Conservation (phyloP, 2,888 invertebrate genomes). For the Lymantria monacha region DNA sequence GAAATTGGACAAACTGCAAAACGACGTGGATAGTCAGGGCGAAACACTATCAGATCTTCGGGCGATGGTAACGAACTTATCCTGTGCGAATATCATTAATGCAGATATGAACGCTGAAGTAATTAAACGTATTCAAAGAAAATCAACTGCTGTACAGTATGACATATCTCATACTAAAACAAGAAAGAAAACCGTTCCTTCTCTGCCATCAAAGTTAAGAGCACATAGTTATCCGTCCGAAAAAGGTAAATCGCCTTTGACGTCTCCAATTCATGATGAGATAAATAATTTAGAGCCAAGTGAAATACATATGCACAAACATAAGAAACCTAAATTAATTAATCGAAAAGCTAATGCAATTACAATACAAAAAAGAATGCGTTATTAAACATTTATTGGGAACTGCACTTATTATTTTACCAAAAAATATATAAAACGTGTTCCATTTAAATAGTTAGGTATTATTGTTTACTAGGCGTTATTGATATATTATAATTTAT, state of each 20-base stretch:
- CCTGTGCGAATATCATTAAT: slow-evolving; percentile 33
- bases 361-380: no score
- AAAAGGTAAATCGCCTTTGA: slow-evolving; percentile 12
- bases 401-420: no score
- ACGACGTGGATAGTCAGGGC: slow-evolving; percentile 55
- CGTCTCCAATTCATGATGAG: slow-evolving; percentile 16
- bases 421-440: no score
- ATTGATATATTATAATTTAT: no score
- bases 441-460: slow-evolving; percentile 20
- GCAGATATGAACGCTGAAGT: slow-evolving; percentile 25
- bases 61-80: slow-evolving; percentile 46
- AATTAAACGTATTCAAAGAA: slow-evolving; percentile 27
- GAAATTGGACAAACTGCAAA: slow-evolving; percentile 61
- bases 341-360: slow-evolving; percentile 39
- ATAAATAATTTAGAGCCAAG: slow-evolving; percentile 18
- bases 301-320: slow-evolving; percentile 23
- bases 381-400: no score
- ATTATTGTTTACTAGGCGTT: no score
- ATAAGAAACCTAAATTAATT: slow-evolving; percentile 38
- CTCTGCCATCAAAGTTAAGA: slow-evolving; percentile 39
- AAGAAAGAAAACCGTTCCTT: background rate
- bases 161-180: slow-evolving; percentile 17
- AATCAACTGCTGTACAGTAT: slow-evolving; percentile 40
- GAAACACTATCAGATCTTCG: slow-evolving; percentile 57
- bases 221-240: slow-evolving; percentile 34